Evolutionary conservation across 2,888 invertebrate species (phyloP).

Genomic region (Leptinotarsa juncta): DNA sequence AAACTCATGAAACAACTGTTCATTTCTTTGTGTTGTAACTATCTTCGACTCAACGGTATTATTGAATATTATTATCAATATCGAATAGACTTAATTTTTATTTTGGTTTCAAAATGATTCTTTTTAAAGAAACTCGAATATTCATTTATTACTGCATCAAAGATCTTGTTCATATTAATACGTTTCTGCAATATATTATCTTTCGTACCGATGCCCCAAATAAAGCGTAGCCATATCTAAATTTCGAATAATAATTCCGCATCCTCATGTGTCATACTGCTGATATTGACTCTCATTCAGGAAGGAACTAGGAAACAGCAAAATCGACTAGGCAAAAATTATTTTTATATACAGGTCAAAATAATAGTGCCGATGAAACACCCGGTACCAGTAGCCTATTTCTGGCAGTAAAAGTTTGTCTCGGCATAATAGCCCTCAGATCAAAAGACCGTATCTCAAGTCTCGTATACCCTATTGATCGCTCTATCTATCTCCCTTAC

Average conservation of each 20-base stretch:
- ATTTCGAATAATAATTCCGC: not conserved
- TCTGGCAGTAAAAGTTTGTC: conserved; percentile 2
- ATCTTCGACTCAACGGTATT: no score
- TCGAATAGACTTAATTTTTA: no score
- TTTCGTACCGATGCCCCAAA: not conserved
- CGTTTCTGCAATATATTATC: no score
- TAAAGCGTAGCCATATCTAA: conserved; percentile 2
- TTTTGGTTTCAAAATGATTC: no score
- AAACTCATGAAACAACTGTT: no score
- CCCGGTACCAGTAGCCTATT: conserved; percentile 8
- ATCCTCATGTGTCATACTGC: not conserved
- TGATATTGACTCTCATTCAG: not conserved
- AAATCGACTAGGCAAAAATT: not conserved
- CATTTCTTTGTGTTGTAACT: no score
- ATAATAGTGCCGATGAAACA: not conserved
- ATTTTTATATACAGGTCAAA: not conserved
- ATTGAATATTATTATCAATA: no score
- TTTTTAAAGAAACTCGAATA: no score
- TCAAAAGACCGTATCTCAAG: conserved; percentile 45
- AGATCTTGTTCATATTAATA: no score
- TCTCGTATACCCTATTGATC: conserved; percentile 60
- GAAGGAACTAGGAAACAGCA: not conserved
- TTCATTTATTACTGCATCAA: no score
- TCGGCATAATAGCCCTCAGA: conserved; percentile 16
- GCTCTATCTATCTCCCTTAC: conserved; percentile 57